A percentile compares a stretch with the other conserved stretches of the same genome.
Conservation (phyloP, 1,140 invertebrate genomes). For the Babylonia areolata region DNA sequence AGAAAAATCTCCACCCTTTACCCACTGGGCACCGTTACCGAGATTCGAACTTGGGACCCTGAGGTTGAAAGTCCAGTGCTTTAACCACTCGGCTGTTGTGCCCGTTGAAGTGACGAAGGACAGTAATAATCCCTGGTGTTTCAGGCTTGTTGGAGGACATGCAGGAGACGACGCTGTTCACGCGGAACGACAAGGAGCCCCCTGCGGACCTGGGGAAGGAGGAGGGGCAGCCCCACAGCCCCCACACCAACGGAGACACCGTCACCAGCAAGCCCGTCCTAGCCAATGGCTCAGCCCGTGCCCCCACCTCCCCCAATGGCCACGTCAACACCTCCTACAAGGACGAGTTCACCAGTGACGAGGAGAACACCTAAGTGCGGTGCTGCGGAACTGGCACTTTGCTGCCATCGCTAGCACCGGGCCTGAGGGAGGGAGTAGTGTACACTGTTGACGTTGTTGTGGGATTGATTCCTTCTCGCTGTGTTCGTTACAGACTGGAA, state of each 20-base stretch:
- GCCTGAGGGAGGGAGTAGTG: too few relatives aligned
- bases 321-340: not conserved
- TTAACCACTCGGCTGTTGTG: too few relatives aligned
- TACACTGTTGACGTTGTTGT: not conserved
- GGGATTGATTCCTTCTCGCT: not conserved
- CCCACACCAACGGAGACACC: not conserved
- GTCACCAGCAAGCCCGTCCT: not conserved
- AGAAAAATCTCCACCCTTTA: too few relatives aligned
- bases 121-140: too few relatives aligned
- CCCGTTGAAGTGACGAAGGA: too few relatives aligned
- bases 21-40: too few relatives aligned
- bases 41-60: too few relatives aligned
- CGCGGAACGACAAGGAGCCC: constrained; percentile 8
- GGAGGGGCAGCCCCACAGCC: not conserved
- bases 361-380: constrained; percentile 14
- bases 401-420: not conserved
- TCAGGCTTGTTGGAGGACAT: constrained; percentile 51
- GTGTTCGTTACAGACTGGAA: not conserved
- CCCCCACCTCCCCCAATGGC: not conserved
- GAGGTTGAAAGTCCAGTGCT: too few relatives aligned
- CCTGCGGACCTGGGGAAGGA: not conserved
- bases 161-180: constrained; percentile 48
- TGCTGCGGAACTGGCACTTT: not conserved
- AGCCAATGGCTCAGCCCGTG: not conserved
- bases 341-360: constrained; percentile 15